phyloP scores from a whole-genome alignment of 2,797 vertebrate genomes.

The Anabacerthia variegaticeps region DNA sequence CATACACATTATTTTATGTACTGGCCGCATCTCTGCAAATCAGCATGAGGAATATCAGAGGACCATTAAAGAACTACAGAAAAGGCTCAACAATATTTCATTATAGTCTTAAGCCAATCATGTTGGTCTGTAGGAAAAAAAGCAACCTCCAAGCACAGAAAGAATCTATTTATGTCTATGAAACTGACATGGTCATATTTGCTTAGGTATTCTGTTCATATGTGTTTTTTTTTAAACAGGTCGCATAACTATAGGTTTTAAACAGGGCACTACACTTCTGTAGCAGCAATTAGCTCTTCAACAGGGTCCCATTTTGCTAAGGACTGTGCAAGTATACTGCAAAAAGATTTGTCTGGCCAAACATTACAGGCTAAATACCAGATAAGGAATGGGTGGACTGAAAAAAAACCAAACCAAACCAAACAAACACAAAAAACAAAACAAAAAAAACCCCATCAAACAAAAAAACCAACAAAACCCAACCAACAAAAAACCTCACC shows the following conservation, averaged over 20 bases:
- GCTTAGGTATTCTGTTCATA: not conserved
- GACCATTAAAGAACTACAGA: not conserved
- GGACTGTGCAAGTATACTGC: not conserved
- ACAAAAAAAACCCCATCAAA: no score
- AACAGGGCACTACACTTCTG: not conserved
- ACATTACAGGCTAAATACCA: not conserved
- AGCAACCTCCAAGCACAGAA: not conserved
- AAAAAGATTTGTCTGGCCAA: not conserved
- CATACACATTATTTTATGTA: not conserved
- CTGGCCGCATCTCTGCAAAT: not conserved
- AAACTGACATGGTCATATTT: not conserved
- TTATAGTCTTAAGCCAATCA: not conserved
- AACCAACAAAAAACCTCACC: not conserved
- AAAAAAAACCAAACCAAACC: no score
- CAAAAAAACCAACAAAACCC: no score
- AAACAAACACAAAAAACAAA: not conserved
- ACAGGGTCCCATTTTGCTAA: not conserved
- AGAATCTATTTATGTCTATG: not conserved
- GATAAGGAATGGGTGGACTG: not conserved
- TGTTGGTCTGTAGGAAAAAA: not conserved
- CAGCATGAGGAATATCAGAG: not conserved
- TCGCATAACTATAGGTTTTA: not conserved
- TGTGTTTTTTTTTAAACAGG: not conserved
- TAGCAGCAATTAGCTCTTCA: not conserved
- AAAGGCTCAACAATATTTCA: not conserved